Conservation (phyloP, 1,140 invertebrate species). For the Dreissena polymorpha region DNA sequence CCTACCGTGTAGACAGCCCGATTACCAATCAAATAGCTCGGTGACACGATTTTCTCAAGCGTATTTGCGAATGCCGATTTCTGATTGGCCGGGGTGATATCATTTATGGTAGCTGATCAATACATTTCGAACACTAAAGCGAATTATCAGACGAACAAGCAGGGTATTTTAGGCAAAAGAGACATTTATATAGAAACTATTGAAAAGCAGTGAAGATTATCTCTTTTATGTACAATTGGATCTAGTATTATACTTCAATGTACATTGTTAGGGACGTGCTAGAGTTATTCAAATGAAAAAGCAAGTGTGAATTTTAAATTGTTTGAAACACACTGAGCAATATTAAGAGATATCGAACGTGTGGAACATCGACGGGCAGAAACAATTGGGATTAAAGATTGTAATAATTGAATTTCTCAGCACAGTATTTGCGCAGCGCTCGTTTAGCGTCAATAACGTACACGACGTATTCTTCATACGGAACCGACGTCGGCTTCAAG, state of each 20-base stretch:
- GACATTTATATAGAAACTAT: slow-evolving; percentile 56
- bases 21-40: slow-evolving; percentile 44
- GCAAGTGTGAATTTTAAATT: slow-evolving; percentile 42
- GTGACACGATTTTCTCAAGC: slow-evolving; percentile 53
- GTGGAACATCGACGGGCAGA: too few species aligned
- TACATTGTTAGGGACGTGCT: slow-evolving; percentile 41
- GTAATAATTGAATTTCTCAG: too few species aligned
- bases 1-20: slow-evolving; percentile 29
- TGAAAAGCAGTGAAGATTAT: slow-evolving; percentile 60
- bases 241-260: slow-evolving; percentile 65
- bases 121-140: slow-evolving; percentile 73
- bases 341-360: too few species aligned
- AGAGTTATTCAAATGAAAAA: slow-evolving; percentile 26
- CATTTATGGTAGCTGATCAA: slow-evolving; percentile 73
- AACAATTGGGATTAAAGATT: too few species aligned
- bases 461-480: too few species aligned
- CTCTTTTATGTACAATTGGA: slow-evolving; percentile 73
- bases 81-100: slow-evolving; percentile 59
- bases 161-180: slow-evolving; percentile 74
- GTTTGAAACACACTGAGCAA: not conserved
- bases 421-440: too few species aligned
- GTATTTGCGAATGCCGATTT: slow-evolving; percentile 45
- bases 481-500: slow-evolving; percentile 5
- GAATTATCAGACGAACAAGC: slow-evolving; percentile 77
- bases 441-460: too few species aligned